Base-by-base conservation (phyloP, 2,797 vertebrate genomes). In the Gila robusta region DNA sequence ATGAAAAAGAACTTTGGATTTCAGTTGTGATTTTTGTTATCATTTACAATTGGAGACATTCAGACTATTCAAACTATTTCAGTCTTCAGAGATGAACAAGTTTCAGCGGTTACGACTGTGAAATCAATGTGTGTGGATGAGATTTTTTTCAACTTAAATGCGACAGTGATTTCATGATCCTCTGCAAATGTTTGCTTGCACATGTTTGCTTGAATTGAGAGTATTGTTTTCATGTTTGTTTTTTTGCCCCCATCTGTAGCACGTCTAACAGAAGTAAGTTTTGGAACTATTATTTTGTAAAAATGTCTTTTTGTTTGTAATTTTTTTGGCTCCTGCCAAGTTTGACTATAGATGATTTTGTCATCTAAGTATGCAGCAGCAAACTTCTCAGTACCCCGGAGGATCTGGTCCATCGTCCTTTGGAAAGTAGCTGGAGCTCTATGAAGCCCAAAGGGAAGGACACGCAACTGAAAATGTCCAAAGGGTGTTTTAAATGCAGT, bases 1-100 rank as follows among this genome's bases (percentile, higher is more conserved):
- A 84, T 86, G 85, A 87, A 62, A 82, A 89, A 85, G 82, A 89
- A 83, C 62, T 86, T 83, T 74, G 52, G 78, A 44, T 89, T 67
- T 73, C 73, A 32, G 67, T 77, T 80, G 76, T 84, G 73, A 64
- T 81, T 76, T 39, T 64, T 21, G 28, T 72, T 87, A 35, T 56
- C 26, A 84, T 70, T 23, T 70, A 79, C 19, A 37, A 64, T 47
- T 49, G 56, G 28, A 86, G 84, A 79, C 84, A 49, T 88, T 79
- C 56, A 73, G 70, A 77, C 49, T 28, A 39, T 83, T 74, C 80
- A 83, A 88, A 66, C 84, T 35, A 12, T 83, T 86, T 69, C 3
- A 64, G 47, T 79, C 72, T 66, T 79, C 49, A 79, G 56, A 81
- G 39, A 72, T 28, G 52, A 71, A 47, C 2, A 4, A 28, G 10